Evolutionary conservation across 2,888 invertebrate genomes (phyloP).

Genomic region (Lasioglossum calceatum): DNA sequence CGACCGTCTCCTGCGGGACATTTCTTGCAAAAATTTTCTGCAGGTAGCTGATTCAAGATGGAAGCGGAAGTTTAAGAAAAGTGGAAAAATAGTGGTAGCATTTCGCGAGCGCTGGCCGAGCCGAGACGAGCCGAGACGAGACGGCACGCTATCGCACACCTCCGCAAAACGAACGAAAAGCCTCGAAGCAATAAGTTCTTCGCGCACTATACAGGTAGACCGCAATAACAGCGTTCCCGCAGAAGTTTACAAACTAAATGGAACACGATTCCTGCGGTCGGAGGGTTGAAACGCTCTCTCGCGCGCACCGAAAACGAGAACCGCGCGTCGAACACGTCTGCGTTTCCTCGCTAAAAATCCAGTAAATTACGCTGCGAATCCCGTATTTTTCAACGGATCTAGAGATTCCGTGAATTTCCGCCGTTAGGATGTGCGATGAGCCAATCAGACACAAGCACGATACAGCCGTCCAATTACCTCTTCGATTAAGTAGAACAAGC

Average conservation of each 20-base stretch:
- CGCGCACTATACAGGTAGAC: neutral
- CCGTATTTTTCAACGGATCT: neutral
- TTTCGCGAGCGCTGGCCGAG: neutral
- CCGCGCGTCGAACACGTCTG: neutral
- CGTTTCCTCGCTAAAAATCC: neutral
- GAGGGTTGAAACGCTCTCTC: neutral
- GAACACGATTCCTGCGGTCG: slow-evolving; percentile 2
- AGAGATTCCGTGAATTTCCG: neutral
- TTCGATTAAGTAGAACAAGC: neutral
- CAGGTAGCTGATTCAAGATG: neutral
- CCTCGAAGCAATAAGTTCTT: neutral
- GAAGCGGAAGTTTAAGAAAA: neutral
- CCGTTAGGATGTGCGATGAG: neutral
- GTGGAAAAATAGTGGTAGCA: neutral
- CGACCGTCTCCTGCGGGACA: neutral
- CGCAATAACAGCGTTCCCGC: slow-evolving; percentile 8
- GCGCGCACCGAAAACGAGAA: neutral
- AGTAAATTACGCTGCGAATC: neutral
- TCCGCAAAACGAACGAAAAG: neutral
- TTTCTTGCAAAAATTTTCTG: neutral
- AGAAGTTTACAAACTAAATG: slow-evolving; percentile 5
- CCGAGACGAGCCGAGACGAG: neutral
- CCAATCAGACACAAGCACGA: neutral
- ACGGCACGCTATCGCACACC: neutral
- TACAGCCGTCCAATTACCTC: neutral